Conservation (phyloP, 1,140 invertebrate genomes). For the Drosophila auraria region DNA sequence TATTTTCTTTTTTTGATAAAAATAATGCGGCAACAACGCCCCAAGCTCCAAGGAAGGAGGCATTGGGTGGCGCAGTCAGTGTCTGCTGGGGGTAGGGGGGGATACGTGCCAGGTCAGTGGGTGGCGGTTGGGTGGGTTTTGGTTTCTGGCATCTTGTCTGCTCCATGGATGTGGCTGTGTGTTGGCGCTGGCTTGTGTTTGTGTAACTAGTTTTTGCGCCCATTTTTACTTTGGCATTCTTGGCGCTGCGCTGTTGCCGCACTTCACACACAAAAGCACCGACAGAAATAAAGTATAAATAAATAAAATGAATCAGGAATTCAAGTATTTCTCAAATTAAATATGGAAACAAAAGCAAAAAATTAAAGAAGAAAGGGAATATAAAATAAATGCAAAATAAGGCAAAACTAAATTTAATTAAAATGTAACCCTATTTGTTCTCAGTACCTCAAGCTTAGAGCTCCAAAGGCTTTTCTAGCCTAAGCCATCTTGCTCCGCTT, state of each 20-base stretch:
- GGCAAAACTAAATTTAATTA: background rate
- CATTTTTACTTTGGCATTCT: constrained; percentile 78
- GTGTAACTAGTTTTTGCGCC: constrained; percentile 78
- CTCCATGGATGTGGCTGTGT: constrained; percentile 47
- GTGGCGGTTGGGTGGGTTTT: constrained; percentile 59
- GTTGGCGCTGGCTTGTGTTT: constrained; percentile 45
- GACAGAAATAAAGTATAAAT: constrained; percentile 10
- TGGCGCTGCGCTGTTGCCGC: constrained; percentile 63
- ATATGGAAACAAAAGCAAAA: background rate
- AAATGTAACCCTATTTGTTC: background rate
- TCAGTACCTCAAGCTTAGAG: constrained; percentile 19
- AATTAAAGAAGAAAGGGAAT: background rate
- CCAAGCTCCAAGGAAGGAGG: constrained; percentile 30
- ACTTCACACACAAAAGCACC: constrained; percentile 44
- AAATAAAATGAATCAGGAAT: background rate
- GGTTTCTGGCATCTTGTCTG: constrained; percentile 56
- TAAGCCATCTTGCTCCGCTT: constrained; percentile 24
- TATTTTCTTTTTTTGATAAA: constrained; percentile 52
- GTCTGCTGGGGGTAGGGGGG: constrained; percentile 8
- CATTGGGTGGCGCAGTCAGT: constrained; percentile 5
- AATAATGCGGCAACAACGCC: constrained; percentile 80
- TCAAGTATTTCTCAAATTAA: background rate
- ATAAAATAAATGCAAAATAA: background rate
- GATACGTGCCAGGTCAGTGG: constrained; percentile 79
- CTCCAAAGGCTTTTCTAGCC: constrained; percentile 16